Conservation (phyloP, 2,113 vertebrate genomes). For the Pygoscelis adeliae region DNA sequence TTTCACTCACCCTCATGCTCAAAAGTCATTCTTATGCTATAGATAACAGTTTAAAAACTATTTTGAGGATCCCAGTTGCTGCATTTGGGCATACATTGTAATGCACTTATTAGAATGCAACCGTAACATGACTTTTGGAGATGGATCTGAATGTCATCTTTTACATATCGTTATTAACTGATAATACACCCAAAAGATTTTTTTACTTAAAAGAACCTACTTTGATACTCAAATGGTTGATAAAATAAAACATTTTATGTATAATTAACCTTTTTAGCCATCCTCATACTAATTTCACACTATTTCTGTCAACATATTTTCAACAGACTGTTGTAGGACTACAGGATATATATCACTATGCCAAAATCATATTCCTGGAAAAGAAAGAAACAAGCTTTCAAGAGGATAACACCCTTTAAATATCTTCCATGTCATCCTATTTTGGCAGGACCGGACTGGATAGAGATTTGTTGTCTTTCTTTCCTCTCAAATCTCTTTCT, state of each 20-base stretch:
- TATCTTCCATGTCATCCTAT: background rate
- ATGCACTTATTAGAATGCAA: background rate
- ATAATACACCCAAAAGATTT: background rate
- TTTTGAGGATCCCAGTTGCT: background rate
- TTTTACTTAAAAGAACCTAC: background rate
- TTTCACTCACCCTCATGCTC: background rate
- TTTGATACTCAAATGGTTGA: background rate
- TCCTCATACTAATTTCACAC: background rate
- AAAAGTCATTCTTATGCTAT: background rate
- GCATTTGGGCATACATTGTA: background rate
- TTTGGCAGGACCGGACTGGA: background rate
- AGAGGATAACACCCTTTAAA: background rate
- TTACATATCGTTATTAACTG: background rate
- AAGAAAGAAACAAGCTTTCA: background rate
- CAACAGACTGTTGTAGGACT: background rate
- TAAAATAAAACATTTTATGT: background rate
- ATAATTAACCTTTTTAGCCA: background rate
- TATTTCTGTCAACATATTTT: background rate
- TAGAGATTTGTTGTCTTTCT: background rate
- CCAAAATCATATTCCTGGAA: background rate
- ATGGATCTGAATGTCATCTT: background rate
- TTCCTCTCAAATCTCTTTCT: background rate
- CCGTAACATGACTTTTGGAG: background rate
- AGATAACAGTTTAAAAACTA: background rate
- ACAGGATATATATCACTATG: background rate